Conservation (phyloP, 2,888 invertebrate genomes). For the Eristalinus sepulchralis region DNA sequence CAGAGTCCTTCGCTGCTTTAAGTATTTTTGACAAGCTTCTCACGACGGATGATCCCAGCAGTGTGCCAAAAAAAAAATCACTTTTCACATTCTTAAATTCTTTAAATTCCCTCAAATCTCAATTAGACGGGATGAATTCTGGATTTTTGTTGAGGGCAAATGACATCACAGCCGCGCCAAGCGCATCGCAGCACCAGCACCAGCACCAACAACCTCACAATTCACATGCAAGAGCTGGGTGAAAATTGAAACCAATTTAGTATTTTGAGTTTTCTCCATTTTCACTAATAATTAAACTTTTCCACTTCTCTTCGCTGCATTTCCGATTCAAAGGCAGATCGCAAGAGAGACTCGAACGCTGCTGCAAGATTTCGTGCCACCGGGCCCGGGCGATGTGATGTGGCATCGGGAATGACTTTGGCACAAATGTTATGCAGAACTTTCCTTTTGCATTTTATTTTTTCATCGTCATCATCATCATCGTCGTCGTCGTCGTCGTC, state of each 20-base stretch:
- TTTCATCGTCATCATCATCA: conserved; percentile 47
- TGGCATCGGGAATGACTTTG: conserved; percentile 21
- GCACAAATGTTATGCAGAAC: conserved; percentile 58
- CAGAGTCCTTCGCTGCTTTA: no score
- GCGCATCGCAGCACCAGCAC: not conserved
- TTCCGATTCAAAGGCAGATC: conserved; percentile 8
- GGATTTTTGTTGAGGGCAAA: not conserved
- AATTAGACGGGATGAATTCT: not conserved
- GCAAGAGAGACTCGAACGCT: not conserved
- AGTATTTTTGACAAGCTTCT: not conserved
- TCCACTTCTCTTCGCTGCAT: conserved; percentile 53
- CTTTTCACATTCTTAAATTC: not conserved
- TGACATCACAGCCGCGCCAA: not conserved
- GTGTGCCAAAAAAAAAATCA: not conserved
- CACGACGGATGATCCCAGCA: not conserved
- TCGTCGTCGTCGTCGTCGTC: not conserved
- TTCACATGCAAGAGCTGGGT: conserved; percentile 49
- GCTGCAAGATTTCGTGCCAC: not conserved
- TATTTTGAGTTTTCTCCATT: conserved; percentile 64
- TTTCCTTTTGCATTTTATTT: conserved; percentile 63
- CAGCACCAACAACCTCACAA: conserved; percentile 4
- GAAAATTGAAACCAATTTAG: conserved; percentile 66
- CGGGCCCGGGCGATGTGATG: not conserved
- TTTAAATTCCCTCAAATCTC: not conserved
- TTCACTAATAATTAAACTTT: conserved; percentile 68